Conservation (phyloP, 2,888 invertebrate species). For the Candidula unifasciata region DNA sequence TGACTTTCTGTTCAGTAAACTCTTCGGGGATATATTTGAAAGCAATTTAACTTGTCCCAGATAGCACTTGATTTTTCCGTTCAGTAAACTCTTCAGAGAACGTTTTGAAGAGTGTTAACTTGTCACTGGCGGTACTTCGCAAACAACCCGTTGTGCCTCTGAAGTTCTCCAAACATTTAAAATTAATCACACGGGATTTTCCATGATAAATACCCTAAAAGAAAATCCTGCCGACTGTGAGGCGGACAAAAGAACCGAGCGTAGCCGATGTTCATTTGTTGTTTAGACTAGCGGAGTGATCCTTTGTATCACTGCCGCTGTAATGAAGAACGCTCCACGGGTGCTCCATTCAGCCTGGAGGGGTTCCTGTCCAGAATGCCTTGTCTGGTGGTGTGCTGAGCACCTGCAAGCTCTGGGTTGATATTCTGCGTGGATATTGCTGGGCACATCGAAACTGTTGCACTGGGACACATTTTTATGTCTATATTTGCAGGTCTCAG, state of each 20-base stretch:
- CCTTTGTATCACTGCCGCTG: background rate
- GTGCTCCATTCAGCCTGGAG: background rate
- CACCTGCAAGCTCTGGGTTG: slow-evolving; percentile 10
- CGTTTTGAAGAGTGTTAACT: slow-evolving; percentile 14
- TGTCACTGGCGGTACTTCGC: background rate
- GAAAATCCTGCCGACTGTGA: background rate
- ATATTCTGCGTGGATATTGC: background rate
- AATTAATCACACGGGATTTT: slow-evolving; percentile 13
- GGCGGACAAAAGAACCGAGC: slow-evolving; percentile 22
- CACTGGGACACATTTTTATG: no score
- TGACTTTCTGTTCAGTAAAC: slow-evolving; percentile 15
- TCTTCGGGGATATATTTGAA: background rate
- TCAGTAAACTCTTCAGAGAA: background rate
- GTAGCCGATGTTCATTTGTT: background rate
- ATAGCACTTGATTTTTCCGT: background rate
- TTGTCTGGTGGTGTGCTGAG: background rate
- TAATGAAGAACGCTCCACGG: slow-evolving; percentile 25
- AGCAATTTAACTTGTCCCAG: background rate
- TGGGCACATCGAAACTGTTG: background rate
- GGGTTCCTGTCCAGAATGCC: background rate
- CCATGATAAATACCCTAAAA: slow-evolving; percentile 26
- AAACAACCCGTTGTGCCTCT: background rate
- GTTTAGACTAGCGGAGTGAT: background rate
- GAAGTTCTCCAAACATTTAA: slow-evolving; percentile 11
- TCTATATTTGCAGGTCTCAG: no score